Base-by-base conservation (phyloP, 1,140 invertebrate genomes). In the Metopolophium dirhodum region DNA sequence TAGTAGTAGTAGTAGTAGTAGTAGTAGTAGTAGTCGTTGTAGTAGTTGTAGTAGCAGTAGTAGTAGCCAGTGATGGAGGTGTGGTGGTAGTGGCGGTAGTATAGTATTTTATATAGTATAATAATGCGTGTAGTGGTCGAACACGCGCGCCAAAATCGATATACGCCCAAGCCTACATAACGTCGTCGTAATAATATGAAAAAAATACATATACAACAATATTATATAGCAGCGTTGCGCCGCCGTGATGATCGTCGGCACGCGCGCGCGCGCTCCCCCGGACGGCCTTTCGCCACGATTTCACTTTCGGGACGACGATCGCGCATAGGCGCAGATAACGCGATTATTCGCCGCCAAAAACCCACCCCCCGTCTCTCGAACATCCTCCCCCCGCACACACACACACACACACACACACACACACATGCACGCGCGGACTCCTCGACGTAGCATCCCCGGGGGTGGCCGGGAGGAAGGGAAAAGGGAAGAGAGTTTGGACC, bases 131-230 rank as follows among this genome's bases (percentile, higher is more conserved):
- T 85, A 85, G 41, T 85, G 83, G 83, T 85, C 41, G 37, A 41
- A 85, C 83, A 45, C 23, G 41, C 83, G 35, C 35, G 41, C 37
- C 23, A 37, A 77, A 41, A 85, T 85, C 83, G 83, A 85, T 85
- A 85, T 85, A 85, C 83, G 83, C 83, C 11, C 83, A 41, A 41
- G 83, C 41, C 83, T 85, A 85, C 41, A 85, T 26, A 41, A 85
- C 83, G 23, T 8, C 61, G n/a, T 77, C 61, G 61, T 77, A 77
- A n/a, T 77, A 35, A 77, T 35, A n/a, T 35, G 9, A 68, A 68
- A 68, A n/a, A 77, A 18, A n/a, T 77, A 77, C 61, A n/a, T 77
- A 7, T 14, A 77, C 11, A 77, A 77, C n/a, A 77, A 77, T 77
- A 77, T 54, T 54, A 82, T 54, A 82, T 23, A 85, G 41, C 23